Conservation (phyloP, 2,888 invertebrate genomes). For the Drosophila demipolita region DNA sequence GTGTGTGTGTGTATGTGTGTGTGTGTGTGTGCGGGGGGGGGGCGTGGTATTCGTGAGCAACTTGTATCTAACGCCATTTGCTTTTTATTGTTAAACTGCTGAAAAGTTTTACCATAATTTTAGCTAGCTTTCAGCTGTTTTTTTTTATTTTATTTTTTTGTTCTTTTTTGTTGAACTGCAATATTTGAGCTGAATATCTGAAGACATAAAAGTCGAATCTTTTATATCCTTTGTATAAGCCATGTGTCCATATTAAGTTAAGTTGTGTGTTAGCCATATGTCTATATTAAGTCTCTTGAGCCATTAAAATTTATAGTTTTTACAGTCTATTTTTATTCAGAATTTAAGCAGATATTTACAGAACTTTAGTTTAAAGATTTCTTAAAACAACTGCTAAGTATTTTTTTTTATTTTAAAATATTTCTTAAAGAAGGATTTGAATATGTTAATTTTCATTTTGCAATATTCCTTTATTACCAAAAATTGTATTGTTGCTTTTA, state of each 20-base stretch:
- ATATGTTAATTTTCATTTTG: background rate
- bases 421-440: background rate
- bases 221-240: conserved; percentile 19
- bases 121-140: conserved; percentile 42
- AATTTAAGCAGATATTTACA: background rate
- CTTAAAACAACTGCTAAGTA: background rate
- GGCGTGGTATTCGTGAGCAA: conserved; percentile 64
- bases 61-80: conserved; percentile 76
- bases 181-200: conserved; percentile 16
- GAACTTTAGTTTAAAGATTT: background rate
- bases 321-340: background rate
- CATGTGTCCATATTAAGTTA: background rate
- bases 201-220: conserved; percentile 17
- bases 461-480: background rate
- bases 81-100: conserved; percentile 79
- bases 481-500: background rate
- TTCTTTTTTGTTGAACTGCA: conserved; percentile 23
- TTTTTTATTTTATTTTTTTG: conserved; percentile 22
- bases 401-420: background rate
- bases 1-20: conserved; percentile 36
- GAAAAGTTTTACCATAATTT: conserved; percentile 77
- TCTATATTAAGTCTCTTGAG: background rate
- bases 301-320: background rate
- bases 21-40: conserved; percentile 23
- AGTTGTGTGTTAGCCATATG: background rate